Evolutionary conservation across 2,888 invertebrate genomes (phyloP).

Genomic region (Clepsis dumicolana): DNA sequence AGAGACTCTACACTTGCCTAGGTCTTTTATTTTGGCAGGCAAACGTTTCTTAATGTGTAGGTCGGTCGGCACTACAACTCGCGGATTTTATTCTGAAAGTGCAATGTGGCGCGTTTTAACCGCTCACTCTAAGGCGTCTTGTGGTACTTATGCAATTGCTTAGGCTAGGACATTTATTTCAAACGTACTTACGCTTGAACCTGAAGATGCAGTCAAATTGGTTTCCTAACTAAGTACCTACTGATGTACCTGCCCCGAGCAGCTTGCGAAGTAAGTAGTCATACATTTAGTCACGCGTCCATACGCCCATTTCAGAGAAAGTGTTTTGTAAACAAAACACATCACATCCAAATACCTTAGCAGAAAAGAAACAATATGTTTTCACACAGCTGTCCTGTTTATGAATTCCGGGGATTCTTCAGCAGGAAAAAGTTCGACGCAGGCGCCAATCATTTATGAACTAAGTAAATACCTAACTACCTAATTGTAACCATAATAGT

Average conservation of each 20-base stretch:
- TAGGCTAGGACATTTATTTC: no score
- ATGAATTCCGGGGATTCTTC: conserved; percentile 69
- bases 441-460: neutral
- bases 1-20: no score
- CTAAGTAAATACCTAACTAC: no score
- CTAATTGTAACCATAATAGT: neutral
- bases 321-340: conserved; percentile 70
- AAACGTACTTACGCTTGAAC: no score
- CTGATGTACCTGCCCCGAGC: neutral
- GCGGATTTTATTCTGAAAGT: no score
- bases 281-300: neutral
- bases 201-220: neutral
- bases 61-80: no score
- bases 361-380: conserved; percentile 60
- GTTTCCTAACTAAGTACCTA: neutral
- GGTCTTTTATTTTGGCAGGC: no score
- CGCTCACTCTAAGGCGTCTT: no score
- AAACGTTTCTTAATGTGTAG: no score
- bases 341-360: conserved; percentile 52
- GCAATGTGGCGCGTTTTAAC: no score
- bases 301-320: conserved; percentile 64
- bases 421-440: conserved; percentile 53
- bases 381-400: conserved; percentile 68
- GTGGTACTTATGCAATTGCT: no score
- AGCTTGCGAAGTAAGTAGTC: neutral